These are phyloP conservation scores for Danio choprae DNA, from an alignment of 2,797 vertebrate genomes.

Conservation along the genomic window DNA sequence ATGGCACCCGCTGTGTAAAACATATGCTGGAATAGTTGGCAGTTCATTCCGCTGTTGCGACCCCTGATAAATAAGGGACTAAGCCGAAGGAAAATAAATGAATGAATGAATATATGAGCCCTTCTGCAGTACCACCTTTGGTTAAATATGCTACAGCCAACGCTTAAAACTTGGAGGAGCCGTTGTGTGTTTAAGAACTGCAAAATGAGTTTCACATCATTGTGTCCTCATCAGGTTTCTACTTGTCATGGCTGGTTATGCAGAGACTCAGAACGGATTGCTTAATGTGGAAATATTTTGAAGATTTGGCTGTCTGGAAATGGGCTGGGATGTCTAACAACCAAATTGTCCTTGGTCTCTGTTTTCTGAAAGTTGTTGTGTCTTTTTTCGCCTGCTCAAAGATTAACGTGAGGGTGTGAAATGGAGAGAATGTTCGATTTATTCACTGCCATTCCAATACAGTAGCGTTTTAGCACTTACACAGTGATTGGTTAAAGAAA, in stretches of 20 bases:
- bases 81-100: too few relatives aligned
- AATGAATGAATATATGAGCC: neutral
- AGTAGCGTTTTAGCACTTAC: neutral
- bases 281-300: conserved; percentile 24
- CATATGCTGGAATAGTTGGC: too few relatives aligned
- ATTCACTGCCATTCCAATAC: neutral
- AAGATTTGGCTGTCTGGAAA: conserved; percentile 22
- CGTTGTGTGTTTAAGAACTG: neutral
- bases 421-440: conserved; percentile 8
- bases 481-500: neutral
- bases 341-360: conserved; percentile 8
- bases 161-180: neutral
- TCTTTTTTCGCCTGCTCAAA: neutral
- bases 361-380: neutral
- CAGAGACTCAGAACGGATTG: neutral
- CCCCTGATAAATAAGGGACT: too few relatives aligned
- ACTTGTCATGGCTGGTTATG: conserved; percentile 22
- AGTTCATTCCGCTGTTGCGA: too few relatives aligned
- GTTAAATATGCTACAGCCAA: neutral
- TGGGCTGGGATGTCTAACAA: neutral
- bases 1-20: too few relatives aligned
- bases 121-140: neutral
- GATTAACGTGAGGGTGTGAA: neutral
- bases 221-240: conserved; percentile 8
- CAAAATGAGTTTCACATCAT: neutral